phyloP scores from a whole-genome alignment of 1,140 invertebrate species.

The Camponotus vicinus region DNA sequence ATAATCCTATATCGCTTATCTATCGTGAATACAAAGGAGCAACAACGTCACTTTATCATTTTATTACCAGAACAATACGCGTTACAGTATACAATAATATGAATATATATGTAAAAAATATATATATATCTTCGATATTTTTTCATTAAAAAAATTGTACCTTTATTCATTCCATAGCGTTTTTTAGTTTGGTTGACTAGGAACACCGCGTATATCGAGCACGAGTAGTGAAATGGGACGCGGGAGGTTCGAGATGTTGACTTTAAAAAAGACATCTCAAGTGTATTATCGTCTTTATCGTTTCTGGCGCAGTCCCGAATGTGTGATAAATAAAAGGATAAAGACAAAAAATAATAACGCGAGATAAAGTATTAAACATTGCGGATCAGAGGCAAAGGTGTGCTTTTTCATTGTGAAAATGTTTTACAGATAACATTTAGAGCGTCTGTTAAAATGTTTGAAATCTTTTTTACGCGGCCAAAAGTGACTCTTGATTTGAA shows the following conservation, averaged over 20 bases:
- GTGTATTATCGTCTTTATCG: slow-evolving; percentile 46
- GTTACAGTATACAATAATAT: too few species aligned
- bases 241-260: slow-evolving; percentile 19
- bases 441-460: neutral
- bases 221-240: neutral
- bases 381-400: neutral
- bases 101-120: too few species aligned
- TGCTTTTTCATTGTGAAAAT: too few species aligned
- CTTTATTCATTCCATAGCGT: neutral
- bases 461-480: neutral
- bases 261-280: slow-evolving; percentile 44
- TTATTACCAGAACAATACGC: neutral
- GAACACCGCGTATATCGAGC: neutral
- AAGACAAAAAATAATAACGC: neutral
- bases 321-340: slow-evolving; percentile 17
- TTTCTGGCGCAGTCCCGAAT: slow-evolving; percentile 13
- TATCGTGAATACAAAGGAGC: too few species aligned
- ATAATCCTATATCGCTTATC: neutral
- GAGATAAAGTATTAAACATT: slow-evolving; percentile 9
- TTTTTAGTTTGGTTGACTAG: neutral
- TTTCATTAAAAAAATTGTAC: too few species aligned
- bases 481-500: neutral
- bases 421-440: neutral
- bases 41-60: neutral
- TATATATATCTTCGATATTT: too few species aligned